Evolutionary conservation across 2,113 vertebrate species (phyloP).

Genomic region (Spea bombifrons): DNA sequence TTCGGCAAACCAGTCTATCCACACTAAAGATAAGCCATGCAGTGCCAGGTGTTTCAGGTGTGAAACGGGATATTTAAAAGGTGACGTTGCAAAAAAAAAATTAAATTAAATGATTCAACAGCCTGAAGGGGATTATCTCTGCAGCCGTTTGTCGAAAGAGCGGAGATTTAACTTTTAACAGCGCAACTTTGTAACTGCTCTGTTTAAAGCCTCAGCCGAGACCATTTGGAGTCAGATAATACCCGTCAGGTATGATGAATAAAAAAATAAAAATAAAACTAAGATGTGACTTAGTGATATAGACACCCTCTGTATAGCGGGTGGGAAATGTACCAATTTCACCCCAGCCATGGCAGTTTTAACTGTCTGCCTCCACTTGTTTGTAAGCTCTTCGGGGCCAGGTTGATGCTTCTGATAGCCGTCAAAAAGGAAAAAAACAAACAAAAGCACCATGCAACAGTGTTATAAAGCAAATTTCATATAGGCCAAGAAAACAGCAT

Average conservation of each 20-base stretch:
- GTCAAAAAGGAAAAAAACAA: conserved; percentile 61
- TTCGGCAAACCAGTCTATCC: neutral
- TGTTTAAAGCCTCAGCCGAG: neutral
- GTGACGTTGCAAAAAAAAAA: conserved; percentile 37
- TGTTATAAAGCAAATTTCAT: conserved; percentile 42
- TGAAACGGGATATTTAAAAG: conserved; percentile 43
- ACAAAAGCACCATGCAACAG: conserved; percentile 57
- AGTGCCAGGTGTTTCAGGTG: conserved; percentile 48
- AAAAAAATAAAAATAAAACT: neutral
- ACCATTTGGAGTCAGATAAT: conserved; percentile 39
- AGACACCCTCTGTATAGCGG: conserved; percentile 52
- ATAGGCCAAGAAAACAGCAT: neutral
- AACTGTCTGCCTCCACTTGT: conserved; percentile 81
- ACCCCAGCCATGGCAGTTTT: conserved; percentile 79
- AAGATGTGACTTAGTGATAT: neutral
- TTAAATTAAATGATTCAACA: conserved; percentile 51
- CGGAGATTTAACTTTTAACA: neutral
- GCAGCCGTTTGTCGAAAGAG: conserved; percentile 47
- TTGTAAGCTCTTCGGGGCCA: conserved; percentile 68
- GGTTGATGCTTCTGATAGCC: conserved; percentile 68
- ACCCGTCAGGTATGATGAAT: conserved; percentile 37
- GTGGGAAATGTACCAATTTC: conserved; percentile 75
- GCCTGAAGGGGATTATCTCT: conserved; percentile 42
- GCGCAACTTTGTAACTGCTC: neutral
- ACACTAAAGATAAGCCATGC: conserved; percentile 59